phyloP scores from a whole-genome alignment of 1,140 invertebrate species.

The Trichonephila inaurata region DNA sequence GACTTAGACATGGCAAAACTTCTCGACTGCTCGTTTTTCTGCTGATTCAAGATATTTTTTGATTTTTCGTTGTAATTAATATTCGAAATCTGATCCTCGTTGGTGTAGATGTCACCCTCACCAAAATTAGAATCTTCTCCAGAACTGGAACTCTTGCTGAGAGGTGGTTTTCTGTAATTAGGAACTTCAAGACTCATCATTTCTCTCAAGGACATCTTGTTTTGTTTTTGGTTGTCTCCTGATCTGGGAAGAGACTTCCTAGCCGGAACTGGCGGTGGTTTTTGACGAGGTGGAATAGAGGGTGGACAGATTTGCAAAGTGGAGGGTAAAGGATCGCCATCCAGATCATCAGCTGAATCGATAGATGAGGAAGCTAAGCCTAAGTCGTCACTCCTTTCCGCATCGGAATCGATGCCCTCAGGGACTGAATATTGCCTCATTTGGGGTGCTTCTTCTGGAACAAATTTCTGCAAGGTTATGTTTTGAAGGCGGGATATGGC shows the following conservation, averaged over 20 bases:
- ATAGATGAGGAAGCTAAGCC: conserved; percentile 71
- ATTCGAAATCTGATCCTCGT: conserved; percentile 14
- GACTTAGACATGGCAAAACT: conserved; percentile 58
- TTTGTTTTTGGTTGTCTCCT: background rate
- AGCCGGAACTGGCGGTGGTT: conserved; percentile 73
- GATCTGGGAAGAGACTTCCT: conserved; percentile 69
- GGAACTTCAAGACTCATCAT: conserved; percentile 50
- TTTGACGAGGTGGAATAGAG: conserved; percentile 39
- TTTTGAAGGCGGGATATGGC: conserved; percentile 15
- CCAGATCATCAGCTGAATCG: conserved; percentile 73
- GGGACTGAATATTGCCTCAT: conserved; percentile 66
- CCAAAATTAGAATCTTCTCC: conserved; percentile 71
- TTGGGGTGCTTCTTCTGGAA: background rate
- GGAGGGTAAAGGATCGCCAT: conserved; percentile 63
- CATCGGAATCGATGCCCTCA: conserved; percentile 58
- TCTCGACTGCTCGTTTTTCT: conserved; percentile 56
- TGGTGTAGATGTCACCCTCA: conserved; percentile 48
- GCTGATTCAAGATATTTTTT: conserved; percentile 55
- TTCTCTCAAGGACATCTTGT: background rate
- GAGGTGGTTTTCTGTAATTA: conserved; percentile 43
- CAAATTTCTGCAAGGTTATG: conserved; percentile 1
- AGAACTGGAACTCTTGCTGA: conserved; percentile 66
- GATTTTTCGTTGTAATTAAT: conserved; percentile 26
- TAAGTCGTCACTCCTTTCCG: conserved; percentile 62
- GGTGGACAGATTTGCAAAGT: conserved; percentile 25